Percentiles rank a stretch among this genome's conserved stretches.
phyloP scores from a whole-genome alignment of 1,140 invertebrate species.

The Pemphigus obesinymphae region DNA sequence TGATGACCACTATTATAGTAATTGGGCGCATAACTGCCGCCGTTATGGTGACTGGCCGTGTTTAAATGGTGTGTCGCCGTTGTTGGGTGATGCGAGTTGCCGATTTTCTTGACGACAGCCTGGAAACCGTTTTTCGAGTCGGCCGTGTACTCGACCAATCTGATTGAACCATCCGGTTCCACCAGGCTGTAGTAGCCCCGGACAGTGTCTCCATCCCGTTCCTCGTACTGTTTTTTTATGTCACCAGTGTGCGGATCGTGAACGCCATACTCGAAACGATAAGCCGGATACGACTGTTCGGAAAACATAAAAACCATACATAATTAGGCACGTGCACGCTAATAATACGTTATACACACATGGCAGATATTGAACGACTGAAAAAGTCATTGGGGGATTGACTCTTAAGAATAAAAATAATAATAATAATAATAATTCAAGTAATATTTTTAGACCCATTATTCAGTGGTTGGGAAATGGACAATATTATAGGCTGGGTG shows the following conservation, averaged over 20 bases:
- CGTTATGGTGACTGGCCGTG: background rate
- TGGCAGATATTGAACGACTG: too few species aligned
- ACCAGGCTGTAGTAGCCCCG: slow-evolving; percentile 45
- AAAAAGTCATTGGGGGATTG: too few species aligned
- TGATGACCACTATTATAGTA: background rate
- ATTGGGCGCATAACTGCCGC: background rate
- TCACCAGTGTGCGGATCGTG: slow-evolving; percentile 50
- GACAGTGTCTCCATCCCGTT: slow-evolving; percentile 47
- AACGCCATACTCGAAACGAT: slow-evolving; percentile 51
- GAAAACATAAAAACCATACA: background rate
- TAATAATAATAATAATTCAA: too few species aligned
- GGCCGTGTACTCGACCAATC: slow-evolving; percentile 49
- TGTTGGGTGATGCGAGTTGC: slow-evolving; percentile 25
- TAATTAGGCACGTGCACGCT: too few species aligned
- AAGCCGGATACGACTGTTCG: slow-evolving; percentile 46
- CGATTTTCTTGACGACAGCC: slow-evolving; percentile 41
- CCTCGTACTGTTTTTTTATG: slow-evolving; percentile 50
- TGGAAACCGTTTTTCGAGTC: slow-evolving; percentile 45
- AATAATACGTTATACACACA: too few species aligned
- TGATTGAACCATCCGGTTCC: slow-evolving; percentile 48
- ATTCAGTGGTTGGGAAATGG: too few species aligned
- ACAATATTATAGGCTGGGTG: too few species aligned
- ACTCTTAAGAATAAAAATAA: too few species aligned
- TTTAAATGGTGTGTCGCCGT: slow-evolving; percentile 22
- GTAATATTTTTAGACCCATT: too few species aligned